Percentiles rank a stretch among this genome's conserved stretches.
Evolutionary conservation across 2,797 vertebrate species (phyloP).

Genomic region (Brachymystax lenok): DNA sequence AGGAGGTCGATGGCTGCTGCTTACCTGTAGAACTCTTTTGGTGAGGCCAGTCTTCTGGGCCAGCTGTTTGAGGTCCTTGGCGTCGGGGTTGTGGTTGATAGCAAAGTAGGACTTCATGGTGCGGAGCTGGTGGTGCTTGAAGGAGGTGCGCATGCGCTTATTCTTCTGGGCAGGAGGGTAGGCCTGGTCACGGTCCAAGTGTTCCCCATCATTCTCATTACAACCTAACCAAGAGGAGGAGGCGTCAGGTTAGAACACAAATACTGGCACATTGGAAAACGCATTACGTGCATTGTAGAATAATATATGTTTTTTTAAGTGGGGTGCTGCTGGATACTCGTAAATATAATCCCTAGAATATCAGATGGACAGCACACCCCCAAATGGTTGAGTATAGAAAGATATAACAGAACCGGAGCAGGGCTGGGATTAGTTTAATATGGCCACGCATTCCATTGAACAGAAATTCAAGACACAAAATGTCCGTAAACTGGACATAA

Average conservation of each 20-base stretch:
- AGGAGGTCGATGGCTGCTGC: slow-evolving; percentile 55
- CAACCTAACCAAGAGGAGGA: slow-evolving; percentile 79
- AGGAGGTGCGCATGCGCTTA: slow-evolving; percentile 98
- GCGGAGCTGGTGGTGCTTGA: slow-evolving; percentile 99
- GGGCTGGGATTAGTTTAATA: neutral
- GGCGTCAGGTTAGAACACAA: neutral
- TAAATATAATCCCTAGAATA: neutral
- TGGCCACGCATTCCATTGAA: neutral
- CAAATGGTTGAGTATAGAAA: neutral
- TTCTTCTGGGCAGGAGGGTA: slow-evolving; percentile 97
- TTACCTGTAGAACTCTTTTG: slow-evolving; percentile 99
- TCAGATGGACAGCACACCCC: neutral
- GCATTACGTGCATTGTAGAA: neutral
- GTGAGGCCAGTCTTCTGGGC: slow-evolving; percentile 99
- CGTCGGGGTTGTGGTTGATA: slow-evolving; percentile 99
- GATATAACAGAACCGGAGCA: neutral
- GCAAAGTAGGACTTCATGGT: slow-evolving; percentile 99
- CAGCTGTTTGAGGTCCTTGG: slow-evolving; percentile 99
- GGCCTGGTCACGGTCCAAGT: slow-evolving; percentile 95
- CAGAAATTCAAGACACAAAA: neutral
- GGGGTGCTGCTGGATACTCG: too few species aligned
- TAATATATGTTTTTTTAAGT: neutral
- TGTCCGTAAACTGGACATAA: neutral
- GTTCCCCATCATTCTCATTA: slow-evolving; percentile 95
- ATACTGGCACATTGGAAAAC: neutral